phyloP scores from a whole-genome alignment of 2,888 invertebrate species.

The Blastobasis adustella region DNA sequence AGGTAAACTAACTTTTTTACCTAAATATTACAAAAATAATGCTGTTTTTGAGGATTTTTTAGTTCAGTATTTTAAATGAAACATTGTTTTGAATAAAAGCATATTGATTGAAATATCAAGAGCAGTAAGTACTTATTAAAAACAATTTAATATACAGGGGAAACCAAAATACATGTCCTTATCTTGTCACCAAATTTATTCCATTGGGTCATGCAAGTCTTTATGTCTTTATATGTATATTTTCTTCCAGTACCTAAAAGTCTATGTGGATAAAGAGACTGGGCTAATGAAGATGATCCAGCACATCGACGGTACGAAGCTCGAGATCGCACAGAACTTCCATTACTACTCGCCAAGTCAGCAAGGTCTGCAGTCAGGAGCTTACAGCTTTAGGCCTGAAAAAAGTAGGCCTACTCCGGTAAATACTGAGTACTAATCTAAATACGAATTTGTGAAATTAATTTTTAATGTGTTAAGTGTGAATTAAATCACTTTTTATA shows the following conservation, averaged over 20 bases:
- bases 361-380: slow-evolving; percentile 77
- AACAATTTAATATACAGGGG: no score
- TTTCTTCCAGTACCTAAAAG: slow-evolving; percentile 47
- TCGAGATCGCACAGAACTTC: slow-evolving; percentile 62
- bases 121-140: no score
- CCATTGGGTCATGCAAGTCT: no score
- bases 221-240: neutral
- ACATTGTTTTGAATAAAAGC: no score
- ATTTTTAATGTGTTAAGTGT: neutral
- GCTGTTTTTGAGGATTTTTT: no score
- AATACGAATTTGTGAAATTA: neutral
- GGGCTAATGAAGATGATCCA: slow-evolving; percentile 54
- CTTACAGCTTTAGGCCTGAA: slow-evolving; percentile 78
- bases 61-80: no score
- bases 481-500: no score
- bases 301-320: slow-evolving; percentile 47
- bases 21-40: no score
- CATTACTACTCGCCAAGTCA: slow-evolving; percentile 67
- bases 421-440: slow-evolving; percentile 12
- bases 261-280: slow-evolving; percentile 42
- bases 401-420: slow-evolving; percentile 41
- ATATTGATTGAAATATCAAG: no score
- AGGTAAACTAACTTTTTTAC: slow-evolving; percentile 27
- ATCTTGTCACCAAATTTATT: no score
- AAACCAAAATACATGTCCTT: no score